Percentiles rank a stretch among this genome's conserved stretches.
Evolutionary conservation across 1,140 invertebrate species (phyloP).

Genomic region (Frieseomelitta varia): DNA sequence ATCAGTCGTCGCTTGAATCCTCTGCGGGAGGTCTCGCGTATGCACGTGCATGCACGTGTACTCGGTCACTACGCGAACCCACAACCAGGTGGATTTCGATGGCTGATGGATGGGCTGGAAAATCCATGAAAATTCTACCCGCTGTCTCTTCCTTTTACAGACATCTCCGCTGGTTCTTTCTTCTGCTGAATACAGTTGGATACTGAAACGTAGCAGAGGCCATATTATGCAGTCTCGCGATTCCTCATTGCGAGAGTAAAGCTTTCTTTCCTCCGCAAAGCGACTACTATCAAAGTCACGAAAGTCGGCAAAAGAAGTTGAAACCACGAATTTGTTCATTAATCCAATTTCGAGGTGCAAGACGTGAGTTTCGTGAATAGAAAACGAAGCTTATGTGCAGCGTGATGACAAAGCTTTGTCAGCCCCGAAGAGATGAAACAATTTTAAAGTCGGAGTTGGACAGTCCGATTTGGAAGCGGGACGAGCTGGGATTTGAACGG

Average conservation of each 20-base stretch:
- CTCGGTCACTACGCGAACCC: conserved; percentile 7
- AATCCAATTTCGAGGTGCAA: no score
- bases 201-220: not conserved
- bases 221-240: not conserved
- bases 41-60: not conserved
- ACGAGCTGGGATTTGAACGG: not conserved
- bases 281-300: not conserved
- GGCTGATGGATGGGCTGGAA: not conserved
- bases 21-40: conserved; percentile 62
- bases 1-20: conserved; percentile 63
- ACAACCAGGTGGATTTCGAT: conserved; percentile 47
- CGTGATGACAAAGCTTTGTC: conserved; percentile 41
- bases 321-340: not conserved
- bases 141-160: not conserved
- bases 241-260: not conserved
- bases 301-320: no score
- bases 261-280: not conserved
- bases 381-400: conserved; percentile 29
- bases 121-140: not conserved
- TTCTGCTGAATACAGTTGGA: not conserved
- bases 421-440: conserved; percentile 27
- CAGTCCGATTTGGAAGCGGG: not conserved
- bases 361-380: not conserved
- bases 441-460: not conserved
- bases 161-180: not conserved